Base-by-base conservation (phyloP, 2,888 invertebrate genomes). In the Lagria hirta region DNA sequence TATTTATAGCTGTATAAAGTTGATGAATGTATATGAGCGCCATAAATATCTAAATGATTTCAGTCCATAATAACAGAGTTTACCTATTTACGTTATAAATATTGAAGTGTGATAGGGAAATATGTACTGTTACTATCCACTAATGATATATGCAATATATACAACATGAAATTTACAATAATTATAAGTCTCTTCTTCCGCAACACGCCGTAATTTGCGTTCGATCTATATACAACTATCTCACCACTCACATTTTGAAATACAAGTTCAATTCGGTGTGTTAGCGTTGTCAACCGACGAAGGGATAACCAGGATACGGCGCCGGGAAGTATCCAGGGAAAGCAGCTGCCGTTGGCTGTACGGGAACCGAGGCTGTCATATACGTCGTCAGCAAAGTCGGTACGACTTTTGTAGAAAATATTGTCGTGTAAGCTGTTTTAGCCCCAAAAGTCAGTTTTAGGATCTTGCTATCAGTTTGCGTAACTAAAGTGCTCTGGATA, bases 401-500 rank as follows among this genome's bases (percentile, higher is more conserved):
- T 23, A 91, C 82, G 26, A 92, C 82, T 60, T 80, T 83, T 21
- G 91, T 90, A 2, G 88, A 86, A 68, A 83, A 90, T 43, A 93
- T 75, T 1, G 91, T 92, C 4, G 92, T 92, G 65, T 86, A 87
- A 0, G 90, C 84, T 1, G 91, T 91, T 69, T 88, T 89, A 17
- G 92, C 91, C n/a, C 92, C 91, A 65, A 92, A 92, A 6, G 90
- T 91, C 54, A 92, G 73, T 70, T 91, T 90, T 48, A 92, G 72
- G 34, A 91, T 75, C 72, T 88, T 86, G 57, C 90, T 89, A 49
- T 86, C 82, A 0, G 89, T 89, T 52, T 86, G 79, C 1, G 86
- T 86, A 7, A 89, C 80, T 57, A 86, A 74, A 0, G 89, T 88
- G 61, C 86, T 88, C 44, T 86, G 80, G 13, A 91, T 78, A n/a